A percentile compares a stretch with the other conserved stretches of the same genome.
Conservation (phyloP, 2,113 vertebrate species). For the Vimba vimba region DNA sequence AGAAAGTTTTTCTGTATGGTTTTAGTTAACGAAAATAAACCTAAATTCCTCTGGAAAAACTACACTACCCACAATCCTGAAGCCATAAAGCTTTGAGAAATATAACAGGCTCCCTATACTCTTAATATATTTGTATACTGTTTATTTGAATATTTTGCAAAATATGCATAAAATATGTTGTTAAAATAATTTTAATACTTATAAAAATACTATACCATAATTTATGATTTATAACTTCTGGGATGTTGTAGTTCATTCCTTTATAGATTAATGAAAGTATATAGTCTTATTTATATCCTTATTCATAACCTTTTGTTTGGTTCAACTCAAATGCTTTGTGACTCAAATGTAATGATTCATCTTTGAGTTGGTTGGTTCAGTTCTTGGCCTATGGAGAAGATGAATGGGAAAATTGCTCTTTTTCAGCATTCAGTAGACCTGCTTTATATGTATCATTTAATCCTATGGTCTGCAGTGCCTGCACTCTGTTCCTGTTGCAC, state of each 20-base stretch:
- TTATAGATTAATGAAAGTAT: neutral
- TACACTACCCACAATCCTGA: no score
- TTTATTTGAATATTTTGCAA: no score
- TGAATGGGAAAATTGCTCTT: neutral
- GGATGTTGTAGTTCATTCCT: neutral
- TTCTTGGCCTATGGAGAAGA: neutral
- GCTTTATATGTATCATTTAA: conserved; percentile 15
- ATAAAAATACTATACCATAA: neutral
- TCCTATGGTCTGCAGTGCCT: neutral
- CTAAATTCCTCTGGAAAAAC: no score
- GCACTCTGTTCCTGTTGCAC: neutral
- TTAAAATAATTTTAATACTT: neutral
- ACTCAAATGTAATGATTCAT: neutral
- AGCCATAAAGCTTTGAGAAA: no score
- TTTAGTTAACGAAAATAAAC: no score
- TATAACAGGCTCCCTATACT: no score
- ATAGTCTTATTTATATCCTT: neutral
- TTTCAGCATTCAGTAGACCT: neutral
- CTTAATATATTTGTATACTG: no score
- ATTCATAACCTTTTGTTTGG: neutral
- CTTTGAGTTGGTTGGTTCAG: neutral
- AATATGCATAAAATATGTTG: neutral
- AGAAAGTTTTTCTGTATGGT: no score
- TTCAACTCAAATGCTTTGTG: neutral
- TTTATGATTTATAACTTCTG: neutral